Percentiles rank a stretch among this genome's conserved stretches.
phyloP scores from a whole-genome alignment of 1,140 invertebrate genomes.

The Zaprionus africanus region DNA sequence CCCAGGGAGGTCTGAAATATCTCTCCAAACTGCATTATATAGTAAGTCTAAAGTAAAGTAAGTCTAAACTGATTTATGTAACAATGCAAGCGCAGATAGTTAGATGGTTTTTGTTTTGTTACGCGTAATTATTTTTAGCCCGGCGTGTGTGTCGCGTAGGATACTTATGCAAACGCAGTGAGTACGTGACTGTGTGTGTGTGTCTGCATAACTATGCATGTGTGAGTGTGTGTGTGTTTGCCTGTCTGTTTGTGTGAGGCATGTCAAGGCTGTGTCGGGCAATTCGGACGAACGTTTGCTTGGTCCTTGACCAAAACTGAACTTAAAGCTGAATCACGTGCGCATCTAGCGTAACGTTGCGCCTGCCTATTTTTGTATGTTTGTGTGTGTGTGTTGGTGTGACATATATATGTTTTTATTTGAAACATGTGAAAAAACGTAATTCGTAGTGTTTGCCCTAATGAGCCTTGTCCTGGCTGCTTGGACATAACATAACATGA shows the following conservation, averaged over 20 bases:
- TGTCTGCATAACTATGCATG: slow-evolving; percentile 2
- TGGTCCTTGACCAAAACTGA: slow-evolving; percentile 67
- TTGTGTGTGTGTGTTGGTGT: slow-evolving; percentile 7
- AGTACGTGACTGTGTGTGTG: not conserved
- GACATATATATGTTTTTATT: slow-evolving; percentile 23
- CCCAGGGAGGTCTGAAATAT: not conserved
- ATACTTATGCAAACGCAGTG: not conserved
- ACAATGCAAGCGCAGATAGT: slow-evolving; percentile 17
- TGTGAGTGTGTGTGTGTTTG: slow-evolving; percentile 9
- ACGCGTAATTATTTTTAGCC: slow-evolving; percentile 67
- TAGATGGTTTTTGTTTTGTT: slow-evolving; percentile 16
- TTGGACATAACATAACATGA: slow-evolving; percentile 24
- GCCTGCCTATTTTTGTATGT: not conserved
- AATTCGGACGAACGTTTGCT: slow-evolving; percentile 36
- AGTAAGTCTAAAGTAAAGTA: not conserved
- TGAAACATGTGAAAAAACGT: slow-evolving; percentile 38
- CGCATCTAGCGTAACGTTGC: not conserved
- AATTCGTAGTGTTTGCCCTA: slow-evolving; percentile 55
- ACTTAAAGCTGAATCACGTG: slow-evolving; percentile 56
- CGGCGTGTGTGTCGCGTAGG: slow-evolving; percentile 17
- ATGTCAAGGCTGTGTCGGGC: slow-evolving; percentile 63
- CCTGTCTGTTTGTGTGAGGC: slow-evolving; percentile 8
- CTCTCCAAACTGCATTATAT: slow-evolving; percentile 3
- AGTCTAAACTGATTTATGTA: slow-evolving; percentile 9
- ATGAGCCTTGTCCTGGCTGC: slow-evolving; percentile 55